phyloP scores from a whole-genome alignment of 2,113 vertebrate species.

The Podilymbus podiceps region DNA sequence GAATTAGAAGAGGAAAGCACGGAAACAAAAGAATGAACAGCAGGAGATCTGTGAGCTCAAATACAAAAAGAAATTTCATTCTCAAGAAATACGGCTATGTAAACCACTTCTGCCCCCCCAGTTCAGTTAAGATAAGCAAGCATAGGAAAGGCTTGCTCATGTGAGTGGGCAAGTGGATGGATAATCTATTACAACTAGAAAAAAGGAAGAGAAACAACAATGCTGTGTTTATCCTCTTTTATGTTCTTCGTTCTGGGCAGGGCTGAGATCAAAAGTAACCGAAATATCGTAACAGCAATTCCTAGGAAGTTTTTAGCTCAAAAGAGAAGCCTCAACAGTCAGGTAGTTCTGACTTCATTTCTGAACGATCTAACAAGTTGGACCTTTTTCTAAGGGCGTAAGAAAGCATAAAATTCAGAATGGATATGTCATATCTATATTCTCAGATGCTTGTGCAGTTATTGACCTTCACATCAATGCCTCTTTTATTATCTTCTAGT shows the following conservation, averaged over 20 bases:
- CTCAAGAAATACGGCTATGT: not conserved
- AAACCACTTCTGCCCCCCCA: not conserved
- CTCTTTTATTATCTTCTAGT: not conserved
- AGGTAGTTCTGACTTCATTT: not conserved
- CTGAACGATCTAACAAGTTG: not conserved
- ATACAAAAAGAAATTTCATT: not conserved
- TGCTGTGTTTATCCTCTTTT: not conserved
- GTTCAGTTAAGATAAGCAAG: not conserved
- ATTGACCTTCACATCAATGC: not conserved
- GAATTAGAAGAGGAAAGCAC: not conserved
- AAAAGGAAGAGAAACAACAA: not conserved
- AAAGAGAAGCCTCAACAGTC: not conserved
- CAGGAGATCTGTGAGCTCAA: not conserved
- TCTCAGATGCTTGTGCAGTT: not conserved
- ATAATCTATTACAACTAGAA: not conserved
- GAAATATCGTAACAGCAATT: not conserved
- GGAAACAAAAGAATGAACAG: not conserved
- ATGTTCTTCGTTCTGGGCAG: not conserved
- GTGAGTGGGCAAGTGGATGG: accelerated
- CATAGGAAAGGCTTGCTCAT: not conserved
- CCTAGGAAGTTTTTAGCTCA: not conserved
- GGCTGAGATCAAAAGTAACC: not conserved
- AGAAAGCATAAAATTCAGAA: not conserved
- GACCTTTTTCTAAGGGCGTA: not conserved
- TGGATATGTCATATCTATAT: not conserved